Percentiles rank a stretch among this genome's conserved stretches.
phyloP scores from a whole-genome alignment of 2,797 vertebrate genomes.

The Arremon aurantiirostris region DNA sequence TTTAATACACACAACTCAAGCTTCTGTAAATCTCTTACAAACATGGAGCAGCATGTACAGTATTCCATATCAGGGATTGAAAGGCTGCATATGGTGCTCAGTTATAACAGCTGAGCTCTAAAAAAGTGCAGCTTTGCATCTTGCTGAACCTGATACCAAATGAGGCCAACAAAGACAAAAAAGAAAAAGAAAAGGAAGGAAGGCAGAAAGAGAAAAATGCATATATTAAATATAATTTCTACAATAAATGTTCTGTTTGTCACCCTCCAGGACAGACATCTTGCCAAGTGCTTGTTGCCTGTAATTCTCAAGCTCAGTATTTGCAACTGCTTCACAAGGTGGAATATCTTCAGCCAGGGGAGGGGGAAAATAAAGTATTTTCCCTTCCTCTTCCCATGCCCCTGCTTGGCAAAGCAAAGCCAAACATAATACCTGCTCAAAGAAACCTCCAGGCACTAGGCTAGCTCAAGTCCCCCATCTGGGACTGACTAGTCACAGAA shows the following conservation, averaged over 20 bases:
- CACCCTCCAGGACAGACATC: constrained; percentile 2
- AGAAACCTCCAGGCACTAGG: background rate
- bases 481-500: background rate
- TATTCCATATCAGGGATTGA: constrained; percentile 71
- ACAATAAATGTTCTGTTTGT: constrained; percentile 40
- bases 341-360: background rate
- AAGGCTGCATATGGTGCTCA: constrained; percentile 78
- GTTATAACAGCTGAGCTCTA: constrained; percentile 77
- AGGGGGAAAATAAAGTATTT: background rate
- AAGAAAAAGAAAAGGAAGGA: background rate
- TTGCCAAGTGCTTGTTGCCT: constrained; percentile 31
- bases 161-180: constrained; percentile 36
- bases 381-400: background rate
- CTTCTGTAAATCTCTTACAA: constrained; percentile 77
- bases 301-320: background rate
- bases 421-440: background rate
- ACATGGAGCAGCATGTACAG: constrained; percentile 74
- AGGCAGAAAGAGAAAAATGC: background rate
- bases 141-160: constrained; percentile 69
- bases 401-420: background rate
- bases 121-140: constrained; percentile 74
- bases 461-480: background rate
- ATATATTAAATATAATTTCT: constrained; percentile 36
- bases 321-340: background rate
- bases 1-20: constrained; percentile 72